Percentiles rank a stretch among this genome's conserved stretches.
These are phyloP conservation scores for Dichetophora obliterata DNA, from an alignment of 2,888 invertebrate genomes.

Conservation along the genomic window DNA sequence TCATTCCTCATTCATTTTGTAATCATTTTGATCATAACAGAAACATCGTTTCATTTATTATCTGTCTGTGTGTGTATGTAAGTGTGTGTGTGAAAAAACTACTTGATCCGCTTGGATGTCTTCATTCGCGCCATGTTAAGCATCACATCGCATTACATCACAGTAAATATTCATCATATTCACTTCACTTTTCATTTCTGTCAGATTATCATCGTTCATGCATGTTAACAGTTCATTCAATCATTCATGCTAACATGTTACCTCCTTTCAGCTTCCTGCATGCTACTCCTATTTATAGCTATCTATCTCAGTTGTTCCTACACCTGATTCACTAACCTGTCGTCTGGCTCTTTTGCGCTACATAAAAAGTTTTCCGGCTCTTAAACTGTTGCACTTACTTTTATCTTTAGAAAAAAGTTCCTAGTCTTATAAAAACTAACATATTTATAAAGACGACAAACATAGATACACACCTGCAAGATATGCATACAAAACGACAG, in stretches of 20 bases:
- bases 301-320: neutral
- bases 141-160: neutral
- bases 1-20: no score
- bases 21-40: neutral
- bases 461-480: neutral
- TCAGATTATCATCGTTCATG: conserved; percentile 21
- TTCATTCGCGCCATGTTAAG: neutral
- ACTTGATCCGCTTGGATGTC: no score
- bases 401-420: neutral
- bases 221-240: conserved; percentile 13
- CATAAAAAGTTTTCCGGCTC: neutral
- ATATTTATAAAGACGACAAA: neutral
- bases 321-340: neutral
- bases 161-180: conserved; percentile 20
- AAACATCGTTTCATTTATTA: neutral
- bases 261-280: neutral
- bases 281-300: neutral
- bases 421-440: neutral
- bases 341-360: neutral
- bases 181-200: neutral
- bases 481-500: neutral
- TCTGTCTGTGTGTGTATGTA: no score
- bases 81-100: no score
- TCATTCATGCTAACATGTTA: neutral
- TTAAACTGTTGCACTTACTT: conserved; percentile 10